Base-by-base conservation (phyloP, 2,888 invertebrate species). In the Lasioglossum lativentre region DNA sequence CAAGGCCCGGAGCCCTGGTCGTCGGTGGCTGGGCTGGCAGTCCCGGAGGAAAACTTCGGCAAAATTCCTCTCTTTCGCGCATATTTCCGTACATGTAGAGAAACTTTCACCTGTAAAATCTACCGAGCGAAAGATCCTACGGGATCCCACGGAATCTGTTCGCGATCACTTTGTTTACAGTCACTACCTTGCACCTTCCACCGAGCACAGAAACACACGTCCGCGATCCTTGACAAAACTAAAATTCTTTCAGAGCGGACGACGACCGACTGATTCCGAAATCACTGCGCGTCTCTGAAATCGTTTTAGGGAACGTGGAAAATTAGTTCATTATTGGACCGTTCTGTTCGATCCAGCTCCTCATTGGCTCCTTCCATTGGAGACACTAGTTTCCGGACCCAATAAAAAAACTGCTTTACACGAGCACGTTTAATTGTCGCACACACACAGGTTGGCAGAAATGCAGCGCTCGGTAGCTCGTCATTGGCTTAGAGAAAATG, bases 1-100 rank as follows among this genome's bases (percentile, higher is more conserved):
- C 97, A 56, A 98, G 95, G 0, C 98, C 98, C 0, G 96, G 89
- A 68, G 94, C 93, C 77, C 91, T 88, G 63, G 90, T 88, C 77
- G 91, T 89, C 63, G 93, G 91, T 76, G 86, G 90, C 80, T 91
- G 91, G 40, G 82, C 88, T 75, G 90, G 88, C 76, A 92, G 90
- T 88, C 91, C 91, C 83, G 89, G 88, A 73, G 90, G 90, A 78
- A 89, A 90, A 88, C 89, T 91, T 88, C 92, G 90, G 79, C 91
- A 86, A 80, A 92, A 93, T 84, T 94, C 94, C 82, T 93, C 93
- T 81, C 93, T 90, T 79, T 94, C 94, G 42, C 93, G 90, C 94
- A 94, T 94, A 86, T 92, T 94, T 85, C 91, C 93, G 90, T 91
- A 92, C 92, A 94, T 93, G 83, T 89, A 89, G 63, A 68, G 71